phyloP scores from a whole-genome alignment of 2,888 invertebrate species.

The Latrodectus hesperus region DNA sequence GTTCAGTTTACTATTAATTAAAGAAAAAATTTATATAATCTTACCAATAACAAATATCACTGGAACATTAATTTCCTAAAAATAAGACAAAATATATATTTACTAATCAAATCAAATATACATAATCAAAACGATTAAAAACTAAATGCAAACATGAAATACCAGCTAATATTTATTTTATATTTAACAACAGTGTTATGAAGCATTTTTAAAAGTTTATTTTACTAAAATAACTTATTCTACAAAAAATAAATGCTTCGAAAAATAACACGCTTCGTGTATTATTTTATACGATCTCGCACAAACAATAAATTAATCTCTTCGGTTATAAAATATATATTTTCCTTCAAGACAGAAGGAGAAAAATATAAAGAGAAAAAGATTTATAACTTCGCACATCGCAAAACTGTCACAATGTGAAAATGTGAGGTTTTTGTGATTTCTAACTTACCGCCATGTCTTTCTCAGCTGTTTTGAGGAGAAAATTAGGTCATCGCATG shows the following conservation, averaged over 20 bases:
- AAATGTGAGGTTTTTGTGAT: not conserved
- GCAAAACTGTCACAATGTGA: conserved; percentile 13
- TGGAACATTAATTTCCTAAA: conserved; percentile 66
- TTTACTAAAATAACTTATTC: not conserved
- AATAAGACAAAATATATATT: conserved; percentile 4
- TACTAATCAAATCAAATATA: no score
- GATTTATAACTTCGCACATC: not conserved
- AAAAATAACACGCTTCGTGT: not conserved
- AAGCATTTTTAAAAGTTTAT: not conserved
- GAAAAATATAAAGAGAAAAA: conserved; percentile 3
- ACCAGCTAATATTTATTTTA: not conserved
- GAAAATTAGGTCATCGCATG: conserved; percentile 59
- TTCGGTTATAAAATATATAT: no score
- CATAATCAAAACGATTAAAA: no score
- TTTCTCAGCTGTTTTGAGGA: conserved; percentile 50
- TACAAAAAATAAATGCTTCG: not conserved
- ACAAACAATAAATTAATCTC: no score
- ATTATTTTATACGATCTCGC: not conserved
- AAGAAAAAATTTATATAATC: conserved; percentile 8
- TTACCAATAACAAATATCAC: conserved; percentile 71
- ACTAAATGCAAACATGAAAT: no score
- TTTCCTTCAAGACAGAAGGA: not conserved
- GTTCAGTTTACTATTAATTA: not conserved
- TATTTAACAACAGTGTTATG: not conserved
- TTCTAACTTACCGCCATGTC: conserved; percentile 67